Evolutionary conservation across 2,888 invertebrate genomes (phyloP).

Genomic region (Hypselothyrea guttata): DNA sequence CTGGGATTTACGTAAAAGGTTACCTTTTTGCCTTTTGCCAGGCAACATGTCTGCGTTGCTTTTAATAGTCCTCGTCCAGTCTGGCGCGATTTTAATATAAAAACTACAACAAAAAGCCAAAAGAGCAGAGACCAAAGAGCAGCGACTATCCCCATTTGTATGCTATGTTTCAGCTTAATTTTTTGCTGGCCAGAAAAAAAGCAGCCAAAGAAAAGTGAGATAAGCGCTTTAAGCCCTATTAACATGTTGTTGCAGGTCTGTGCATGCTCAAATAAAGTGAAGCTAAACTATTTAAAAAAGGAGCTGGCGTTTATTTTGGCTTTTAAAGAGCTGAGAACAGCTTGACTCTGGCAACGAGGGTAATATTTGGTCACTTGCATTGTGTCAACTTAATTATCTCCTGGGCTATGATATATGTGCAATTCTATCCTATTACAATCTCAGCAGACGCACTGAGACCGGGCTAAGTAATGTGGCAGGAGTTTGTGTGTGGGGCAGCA

Average conservation of each 20-base stretch:
- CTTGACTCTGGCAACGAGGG: too few species aligned
- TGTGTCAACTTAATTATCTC: slow-evolving; percentile 27
- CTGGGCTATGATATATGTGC: slow-evolving; percentile 11
- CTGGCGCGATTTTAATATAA: slow-evolving; percentile 70
- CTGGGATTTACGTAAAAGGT: slow-evolving; percentile 75
- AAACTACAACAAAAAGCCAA: slow-evolving; percentile 57
- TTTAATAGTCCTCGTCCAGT: slow-evolving; percentile 70
- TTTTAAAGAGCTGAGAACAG: slow-evolving; percentile 30
- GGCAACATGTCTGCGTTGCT: slow-evolving; percentile 21
- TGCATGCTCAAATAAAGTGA: too few species aligned
- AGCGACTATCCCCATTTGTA: slow-evolving; percentile 46
- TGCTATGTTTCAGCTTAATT: slow-evolving; percentile 35
- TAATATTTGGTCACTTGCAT: slow-evolving; percentile 3
- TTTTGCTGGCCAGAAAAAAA: slow-evolving; percentile 27
- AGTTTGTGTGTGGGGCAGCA: slow-evolving; percentile 57
- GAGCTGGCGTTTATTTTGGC: neutral
- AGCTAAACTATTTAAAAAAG: slow-evolving; percentile 24
- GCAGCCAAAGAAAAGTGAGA: slow-evolving; percentile 45
- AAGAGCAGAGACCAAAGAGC: slow-evolving; percentile 34
- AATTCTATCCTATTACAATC: slow-evolving; percentile 19
- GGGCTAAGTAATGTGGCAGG: neutral
- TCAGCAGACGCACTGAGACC: slow-evolving; percentile 16
- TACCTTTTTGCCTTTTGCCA: slow-evolving; percentile 28
- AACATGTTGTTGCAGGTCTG: slow-evolving; percentile 39
- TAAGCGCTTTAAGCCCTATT: slow-evolving; percentile 72